Evolutionary conservation across 1,140 invertebrate species (phyloP).

Genomic region (Drosophila mayri): DNA sequence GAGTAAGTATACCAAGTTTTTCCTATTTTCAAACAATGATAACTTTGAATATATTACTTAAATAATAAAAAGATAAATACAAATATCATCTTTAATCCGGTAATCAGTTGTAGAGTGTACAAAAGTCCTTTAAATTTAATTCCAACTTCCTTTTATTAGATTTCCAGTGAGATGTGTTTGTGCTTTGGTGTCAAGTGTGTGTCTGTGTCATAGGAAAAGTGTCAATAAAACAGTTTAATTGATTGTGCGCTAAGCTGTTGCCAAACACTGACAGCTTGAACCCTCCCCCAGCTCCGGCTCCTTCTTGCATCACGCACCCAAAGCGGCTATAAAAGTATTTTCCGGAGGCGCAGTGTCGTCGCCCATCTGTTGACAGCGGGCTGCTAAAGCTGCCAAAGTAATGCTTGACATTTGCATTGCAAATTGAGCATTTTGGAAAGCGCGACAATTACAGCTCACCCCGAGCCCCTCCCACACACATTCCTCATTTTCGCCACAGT

Average conservation of each 20-base stretch:
- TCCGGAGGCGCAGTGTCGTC: constrained; percentile 20
- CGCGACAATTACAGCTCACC: constrained; percentile 72
- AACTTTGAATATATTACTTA: neutral
- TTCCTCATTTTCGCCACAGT: constrained; percentile 18
- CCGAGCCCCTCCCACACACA: neutral
- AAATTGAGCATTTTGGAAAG: constrained; percentile 79
- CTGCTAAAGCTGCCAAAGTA: constrained; percentile 59
- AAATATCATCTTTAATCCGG: too few relatives aligned
- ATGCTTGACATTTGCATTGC: constrained; percentile 81
- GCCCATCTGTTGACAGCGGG: constrained; percentile 40
- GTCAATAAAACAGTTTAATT: constrained; percentile 81
- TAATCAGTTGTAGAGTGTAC: neutral
- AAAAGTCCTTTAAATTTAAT: neutral
- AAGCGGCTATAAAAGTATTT: constrained; percentile 55
- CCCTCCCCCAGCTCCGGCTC: neutral
- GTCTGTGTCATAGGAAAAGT: constrained; percentile 55
- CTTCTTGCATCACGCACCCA: neutral
- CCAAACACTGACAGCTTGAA: constrained; percentile 57
- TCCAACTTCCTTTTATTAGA: constrained; percentile 1
- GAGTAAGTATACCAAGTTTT: too few relatives aligned
- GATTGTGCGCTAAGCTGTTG: constrained; percentile 80
- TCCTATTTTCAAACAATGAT: too few relatives aligned
- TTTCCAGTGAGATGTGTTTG: constrained; percentile 4
- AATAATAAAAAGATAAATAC: neutral
- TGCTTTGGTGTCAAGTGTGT: constrained; percentile 33